These are phyloP conservation scores for Periophthalmodon schlosseri DNA, from an alignment of 2,113 vertebrate species.

Conservation along the genomic window DNA sequence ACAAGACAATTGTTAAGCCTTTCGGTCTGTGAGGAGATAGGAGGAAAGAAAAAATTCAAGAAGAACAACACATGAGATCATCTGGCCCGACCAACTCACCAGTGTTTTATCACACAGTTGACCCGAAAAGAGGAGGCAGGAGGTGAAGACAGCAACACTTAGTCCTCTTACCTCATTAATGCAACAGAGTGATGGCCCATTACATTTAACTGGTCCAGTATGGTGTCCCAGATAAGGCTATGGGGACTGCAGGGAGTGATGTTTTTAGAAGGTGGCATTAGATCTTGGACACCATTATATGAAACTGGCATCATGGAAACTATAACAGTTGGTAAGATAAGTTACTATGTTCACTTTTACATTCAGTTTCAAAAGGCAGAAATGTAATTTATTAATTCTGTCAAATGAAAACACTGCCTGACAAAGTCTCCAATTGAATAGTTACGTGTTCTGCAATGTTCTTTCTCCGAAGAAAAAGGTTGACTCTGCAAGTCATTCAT, in stretches of 20 bases:
- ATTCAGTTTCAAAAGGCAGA: no score
- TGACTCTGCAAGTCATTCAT: no score
- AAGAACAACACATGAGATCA: slow-evolving; percentile 64
- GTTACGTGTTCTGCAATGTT: no score
- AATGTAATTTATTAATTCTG: no score
- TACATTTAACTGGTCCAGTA: slow-evolving; percentile 34
- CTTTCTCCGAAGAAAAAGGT: no score
- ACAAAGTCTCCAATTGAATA: no score
- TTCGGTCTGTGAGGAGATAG: slow-evolving; percentile 26
- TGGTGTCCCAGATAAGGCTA: slow-evolving; percentile 10
- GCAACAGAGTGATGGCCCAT: slow-evolving; percentile 17
- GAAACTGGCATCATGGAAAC: not conserved
- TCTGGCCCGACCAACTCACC: slow-evolving; percentile 28
- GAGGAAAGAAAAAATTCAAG: slow-evolving; percentile 18
- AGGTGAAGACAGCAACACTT: slow-evolving; percentile 26
- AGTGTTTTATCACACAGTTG: slow-evolving; percentile 42
- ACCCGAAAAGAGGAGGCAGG: slow-evolving; percentile 19
- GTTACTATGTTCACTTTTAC: no score
- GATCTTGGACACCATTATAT: not conserved
- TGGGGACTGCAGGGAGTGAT: not conserved
- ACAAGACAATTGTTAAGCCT: slow-evolving; percentile 24
- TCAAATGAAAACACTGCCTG: no score
- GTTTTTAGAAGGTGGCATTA: not conserved
- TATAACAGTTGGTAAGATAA: not conserved
- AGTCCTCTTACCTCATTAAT: slow-evolving; percentile 40